phyloP scores from a whole-genome alignment of 2,797 vertebrate genomes.

The Aplochiton taeniatus region DNA sequence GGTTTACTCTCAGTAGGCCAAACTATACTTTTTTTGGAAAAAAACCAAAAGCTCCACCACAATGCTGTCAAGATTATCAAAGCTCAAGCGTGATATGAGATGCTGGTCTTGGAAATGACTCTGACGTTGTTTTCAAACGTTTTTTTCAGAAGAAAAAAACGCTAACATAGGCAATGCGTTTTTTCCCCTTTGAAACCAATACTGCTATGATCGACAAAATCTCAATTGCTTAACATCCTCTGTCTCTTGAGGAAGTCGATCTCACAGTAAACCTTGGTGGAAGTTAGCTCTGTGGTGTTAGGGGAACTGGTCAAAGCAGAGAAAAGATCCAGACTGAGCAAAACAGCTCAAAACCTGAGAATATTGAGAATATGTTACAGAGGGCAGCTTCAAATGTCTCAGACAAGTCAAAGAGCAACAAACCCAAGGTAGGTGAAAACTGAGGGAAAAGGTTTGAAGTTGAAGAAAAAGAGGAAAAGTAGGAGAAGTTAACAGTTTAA shows the following conservation, averaged over 20 bases:
- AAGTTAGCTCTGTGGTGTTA: constrained; percentile 47
- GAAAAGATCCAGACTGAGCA: constrained; percentile 21
- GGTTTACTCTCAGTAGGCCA: too few relatives aligned
- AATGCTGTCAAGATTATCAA: constrained; percentile 1
- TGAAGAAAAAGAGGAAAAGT: too few relatives aligned
- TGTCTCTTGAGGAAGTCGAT: constrained; percentile 69
- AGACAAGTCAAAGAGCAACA: constrained; percentile 86
- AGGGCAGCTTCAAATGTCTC: constrained; percentile 90
- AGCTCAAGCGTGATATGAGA: neutral
- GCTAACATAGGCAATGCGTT: constrained; percentile 63
- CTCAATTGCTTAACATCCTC: constrained; percentile 79
- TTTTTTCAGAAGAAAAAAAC: constrained; percentile 50
- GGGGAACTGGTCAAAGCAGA: constrained; percentile 18
- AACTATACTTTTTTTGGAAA: too few relatives aligned
- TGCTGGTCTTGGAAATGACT: constrained; percentile 63
- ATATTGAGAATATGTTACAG: constrained; percentile 90
- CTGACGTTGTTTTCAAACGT: constrained; percentile 24
- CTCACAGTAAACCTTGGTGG: constrained; percentile 23
- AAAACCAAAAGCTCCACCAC: constrained; percentile 6
- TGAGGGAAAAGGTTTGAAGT: neutral
- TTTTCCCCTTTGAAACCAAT: constrained; percentile 65
- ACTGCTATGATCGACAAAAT: constrained; percentile 49
- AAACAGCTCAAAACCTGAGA: constrained; percentile 40
- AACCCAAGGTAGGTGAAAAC: constrained; percentile 87
- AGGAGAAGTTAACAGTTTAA: too few relatives aligned